Evolutionary conservation across 2,797 vertebrate genomes (phyloP).

Genomic region (Syngnathus rostellatus): DNA sequence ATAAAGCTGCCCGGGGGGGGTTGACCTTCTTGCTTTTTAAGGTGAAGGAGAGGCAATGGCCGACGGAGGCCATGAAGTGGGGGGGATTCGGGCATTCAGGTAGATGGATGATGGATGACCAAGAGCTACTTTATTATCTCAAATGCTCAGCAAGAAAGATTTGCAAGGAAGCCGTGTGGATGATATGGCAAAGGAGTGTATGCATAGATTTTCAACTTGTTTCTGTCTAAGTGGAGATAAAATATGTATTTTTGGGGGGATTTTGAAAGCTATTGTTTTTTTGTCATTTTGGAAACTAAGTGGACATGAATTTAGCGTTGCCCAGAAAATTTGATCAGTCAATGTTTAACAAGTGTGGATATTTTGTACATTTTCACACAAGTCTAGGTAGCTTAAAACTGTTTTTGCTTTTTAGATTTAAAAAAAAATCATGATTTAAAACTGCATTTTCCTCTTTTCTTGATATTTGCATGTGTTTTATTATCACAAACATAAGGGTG

Average conservation of each 20-base stretch:
- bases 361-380: no score
- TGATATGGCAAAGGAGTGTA: not conserved
- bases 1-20: slow-evolving; percentile 63
- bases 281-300: no score
- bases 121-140: not conserved
- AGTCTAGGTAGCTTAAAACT: no score
- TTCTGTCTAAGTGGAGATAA: not conserved
- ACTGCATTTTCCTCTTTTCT: not conserved
- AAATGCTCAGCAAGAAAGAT: not conserved
- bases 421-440: no score
- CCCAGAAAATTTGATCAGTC: no score
- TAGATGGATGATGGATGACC: not conserved
- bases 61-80: slow-evolving; percentile 31
- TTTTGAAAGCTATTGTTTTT: no score
- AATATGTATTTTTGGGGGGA: no score
- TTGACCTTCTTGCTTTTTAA: slow-evolving; percentile 67
- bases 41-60: slow-evolving; percentile 67
- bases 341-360: no score
- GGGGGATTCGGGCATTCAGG: slow-evolving; percentile 4
- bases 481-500: no score
- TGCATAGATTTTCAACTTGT: not conserved
- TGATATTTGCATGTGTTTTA: not conserved
- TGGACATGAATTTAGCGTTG: no score
- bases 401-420: no score
- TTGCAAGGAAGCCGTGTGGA: not conserved